Evolutionary conservation across 2,113 vertebrate genomes (phyloP).

Genomic region (Notarius lentiginosus): DNA sequence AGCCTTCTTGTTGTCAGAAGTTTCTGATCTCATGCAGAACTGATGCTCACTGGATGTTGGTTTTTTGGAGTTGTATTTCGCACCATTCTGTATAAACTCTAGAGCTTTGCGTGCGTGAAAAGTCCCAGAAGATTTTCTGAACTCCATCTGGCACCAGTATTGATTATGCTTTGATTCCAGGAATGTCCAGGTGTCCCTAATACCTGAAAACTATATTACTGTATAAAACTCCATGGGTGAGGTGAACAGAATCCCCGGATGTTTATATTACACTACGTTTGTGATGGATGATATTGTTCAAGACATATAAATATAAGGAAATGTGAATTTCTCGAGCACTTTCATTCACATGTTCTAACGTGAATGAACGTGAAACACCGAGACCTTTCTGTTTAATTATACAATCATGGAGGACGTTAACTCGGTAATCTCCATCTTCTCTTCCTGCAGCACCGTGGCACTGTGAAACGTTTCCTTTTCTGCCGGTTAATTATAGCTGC

Average conservation of each 20-base stretch:
- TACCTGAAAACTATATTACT: background rate
- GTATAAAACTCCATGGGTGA: background rate
- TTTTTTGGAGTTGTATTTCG: background rate
- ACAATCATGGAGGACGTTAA: background rate
- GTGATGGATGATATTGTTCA: background rate
- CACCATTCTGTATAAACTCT: background rate
- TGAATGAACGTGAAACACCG: background rate
- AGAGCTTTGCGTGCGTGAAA: background rate
- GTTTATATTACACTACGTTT: background rate
- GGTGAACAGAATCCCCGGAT: background rate
- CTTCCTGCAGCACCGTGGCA: slow-evolving; percentile 2
- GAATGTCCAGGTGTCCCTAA: background rate
- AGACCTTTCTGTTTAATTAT: background rate
- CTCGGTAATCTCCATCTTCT: background rate
- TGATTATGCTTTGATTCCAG: no score
- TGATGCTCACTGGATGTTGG: background rate
- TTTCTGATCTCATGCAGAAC: background rate
- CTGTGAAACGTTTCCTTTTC: slow-evolving; percentile 18
- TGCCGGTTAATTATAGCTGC: slow-evolving; percentile 48
- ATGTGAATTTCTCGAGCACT: background rate
- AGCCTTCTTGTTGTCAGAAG: background rate
- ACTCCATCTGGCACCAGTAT: background rate
- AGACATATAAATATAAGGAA: background rate
- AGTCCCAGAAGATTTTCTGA: background rate
- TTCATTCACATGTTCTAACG: background rate